phyloP scores from a whole-genome alignment of 1,140 invertebrate genomes.

The Muscidifurax raptorellus region DNA sequence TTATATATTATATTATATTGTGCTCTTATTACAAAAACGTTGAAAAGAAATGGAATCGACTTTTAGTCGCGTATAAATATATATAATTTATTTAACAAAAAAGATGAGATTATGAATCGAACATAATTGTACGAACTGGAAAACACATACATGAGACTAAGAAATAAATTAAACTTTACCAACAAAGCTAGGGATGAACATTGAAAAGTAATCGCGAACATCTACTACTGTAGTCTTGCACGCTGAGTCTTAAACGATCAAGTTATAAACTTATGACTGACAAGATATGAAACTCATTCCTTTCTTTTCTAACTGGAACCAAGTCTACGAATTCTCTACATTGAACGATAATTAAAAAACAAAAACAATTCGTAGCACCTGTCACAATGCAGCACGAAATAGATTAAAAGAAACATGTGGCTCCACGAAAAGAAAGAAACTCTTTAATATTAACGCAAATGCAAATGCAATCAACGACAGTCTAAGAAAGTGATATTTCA shows the following conservation, averaged over 20 bases:
- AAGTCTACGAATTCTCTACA: conserved; percentile 9
- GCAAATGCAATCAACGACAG: conserved; percentile 42
- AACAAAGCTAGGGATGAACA: conserved; percentile 23
- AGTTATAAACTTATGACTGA: conserved; percentile 34
- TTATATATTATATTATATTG: conserved; percentile 27
- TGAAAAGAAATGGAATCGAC: conserved; percentile 37
- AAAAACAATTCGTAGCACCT: conserved; percentile 17
- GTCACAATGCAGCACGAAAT: not conserved
- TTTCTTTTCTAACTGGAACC: conserved; percentile 33
- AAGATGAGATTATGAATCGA: conserved; percentile 20
- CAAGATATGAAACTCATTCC: conserved; percentile 8
- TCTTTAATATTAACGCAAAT: conserved; percentile 40
- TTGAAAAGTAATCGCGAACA: conserved; percentile 20
- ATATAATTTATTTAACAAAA: conserved; percentile 7
- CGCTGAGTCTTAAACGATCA: conserved; percentile 27
- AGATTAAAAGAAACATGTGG: not conserved
- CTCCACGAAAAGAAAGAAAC: conserved; percentile 28
- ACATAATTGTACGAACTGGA: conserved; percentile 6
- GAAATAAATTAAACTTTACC: conserved; percentile 41
- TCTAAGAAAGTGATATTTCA: conserved; percentile 36
- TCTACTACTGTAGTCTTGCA: conserved; percentile 16
- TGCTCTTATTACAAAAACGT: conserved; percentile 40
- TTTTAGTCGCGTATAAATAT: not conserved
- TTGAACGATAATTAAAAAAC: not conserved
- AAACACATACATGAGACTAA: conserved; percentile 33